A percentile compares a stretch with the other conserved stretches of the same genome.
Conservation (phyloP, 2,888 invertebrate genomes). For the Pomacea canaliculata region DNA sequence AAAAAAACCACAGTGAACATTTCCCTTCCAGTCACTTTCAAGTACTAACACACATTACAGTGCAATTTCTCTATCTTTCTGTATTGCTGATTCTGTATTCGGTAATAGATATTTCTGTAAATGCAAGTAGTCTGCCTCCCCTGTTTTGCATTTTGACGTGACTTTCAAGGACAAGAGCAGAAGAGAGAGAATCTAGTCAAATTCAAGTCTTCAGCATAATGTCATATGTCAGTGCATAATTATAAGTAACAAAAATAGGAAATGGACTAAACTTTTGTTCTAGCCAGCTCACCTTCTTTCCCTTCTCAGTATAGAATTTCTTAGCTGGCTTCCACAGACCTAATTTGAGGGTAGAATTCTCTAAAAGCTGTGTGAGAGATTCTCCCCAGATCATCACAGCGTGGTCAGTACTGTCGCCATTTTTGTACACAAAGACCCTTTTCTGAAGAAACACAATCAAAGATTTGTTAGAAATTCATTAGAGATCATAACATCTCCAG, state of each 20-base stretch:
- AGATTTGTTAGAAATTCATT: too few species aligned
- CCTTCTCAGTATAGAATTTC: constrained; percentile 60
- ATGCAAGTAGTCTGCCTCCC: too few species aligned
- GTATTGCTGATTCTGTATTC: neutral
- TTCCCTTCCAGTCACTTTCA: neutral
- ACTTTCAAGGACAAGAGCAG: too few species aligned
- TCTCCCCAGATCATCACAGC: constrained; percentile 67
- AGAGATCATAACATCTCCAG: too few species aligned
- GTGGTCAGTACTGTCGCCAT: constrained; percentile 64
- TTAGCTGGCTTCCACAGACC: constrained; percentile 61
- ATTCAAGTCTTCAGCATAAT: too few species aligned
- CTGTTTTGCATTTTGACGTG: too few species aligned
- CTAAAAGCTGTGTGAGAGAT: constrained; percentile 59
- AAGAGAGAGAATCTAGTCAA: too few species aligned
- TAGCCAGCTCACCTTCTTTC: constrained; percentile 54
- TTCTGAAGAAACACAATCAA: constrained; percentile 50
- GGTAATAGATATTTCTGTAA: neutral
- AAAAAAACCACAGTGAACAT: neutral
- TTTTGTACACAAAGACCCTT: constrained; percentile 65
- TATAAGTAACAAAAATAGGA: too few species aligned
- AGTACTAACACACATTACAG: neutral
- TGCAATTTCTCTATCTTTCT: neutral
- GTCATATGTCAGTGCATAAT: too few species aligned
- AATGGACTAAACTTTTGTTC: too few species aligned
- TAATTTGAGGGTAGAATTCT: constrained; percentile 61